These are phyloP conservation scores for Fissipunctia ypsillon DNA, from an alignment of 2,888 invertebrate genomes.

Conservation along the genomic window DNA sequence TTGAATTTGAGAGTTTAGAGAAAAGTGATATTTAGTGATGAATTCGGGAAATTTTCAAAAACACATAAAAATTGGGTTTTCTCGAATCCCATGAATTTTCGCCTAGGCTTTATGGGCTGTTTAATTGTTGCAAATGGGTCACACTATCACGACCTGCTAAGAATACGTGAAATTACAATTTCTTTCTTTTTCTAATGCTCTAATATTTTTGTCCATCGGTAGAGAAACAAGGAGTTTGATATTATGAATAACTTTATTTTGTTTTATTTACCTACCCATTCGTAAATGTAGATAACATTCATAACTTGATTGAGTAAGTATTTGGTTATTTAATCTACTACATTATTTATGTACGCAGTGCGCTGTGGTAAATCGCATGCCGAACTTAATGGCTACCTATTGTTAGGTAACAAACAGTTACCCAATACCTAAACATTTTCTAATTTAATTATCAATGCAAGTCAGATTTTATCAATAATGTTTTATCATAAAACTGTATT, in stretches of 20 bases:
- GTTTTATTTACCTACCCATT: conserved; percentile 20
- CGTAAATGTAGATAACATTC: conserved; percentile 13
- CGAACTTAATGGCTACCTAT: background rate
- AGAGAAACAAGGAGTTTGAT: background rate
- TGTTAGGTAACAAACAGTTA: conserved; percentile 14
- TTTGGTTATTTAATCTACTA: conserved; percentile 36
- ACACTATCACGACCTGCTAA: no score
- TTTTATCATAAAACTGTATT: background rate
- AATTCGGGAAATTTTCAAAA: no score
- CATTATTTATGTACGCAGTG: conserved; percentile 36
- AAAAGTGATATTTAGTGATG: no score
- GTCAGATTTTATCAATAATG: background rate
- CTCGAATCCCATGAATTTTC: no score
- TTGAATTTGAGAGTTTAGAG: no score
- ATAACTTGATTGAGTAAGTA: conserved; percentile 1
- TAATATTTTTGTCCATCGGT: background rate
- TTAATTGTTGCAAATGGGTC: no score
- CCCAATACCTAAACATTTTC: conserved; percentile 22
- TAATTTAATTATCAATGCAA: conserved; percentile 28
- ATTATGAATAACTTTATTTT: conserved; percentile 7
- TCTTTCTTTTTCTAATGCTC: background rate
- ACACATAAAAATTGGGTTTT: no score
- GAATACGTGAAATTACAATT: no score
- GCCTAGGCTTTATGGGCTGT: no score
- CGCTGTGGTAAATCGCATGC: conserved; percentile 41